A percentile compares a stretch with the other conserved stretches of the same genome.
Evolutionary conservation across 2,888 invertebrate species (phyloP).

Genomic region (Epirrhoe tristata): DNA sequence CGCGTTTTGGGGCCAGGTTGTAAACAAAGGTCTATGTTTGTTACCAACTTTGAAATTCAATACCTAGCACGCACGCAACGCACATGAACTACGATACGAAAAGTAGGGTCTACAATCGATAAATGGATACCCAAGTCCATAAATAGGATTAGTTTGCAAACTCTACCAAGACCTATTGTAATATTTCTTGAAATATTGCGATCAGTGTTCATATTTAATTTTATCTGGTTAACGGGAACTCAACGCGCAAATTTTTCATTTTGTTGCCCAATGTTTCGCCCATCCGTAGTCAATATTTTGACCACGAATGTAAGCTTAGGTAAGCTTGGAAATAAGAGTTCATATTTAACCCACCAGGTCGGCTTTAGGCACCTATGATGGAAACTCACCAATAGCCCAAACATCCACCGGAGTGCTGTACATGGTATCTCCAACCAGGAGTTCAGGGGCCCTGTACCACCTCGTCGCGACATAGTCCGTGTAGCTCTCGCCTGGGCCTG

Average conservation of each 20-base stretch:
- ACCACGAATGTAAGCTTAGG: no score
- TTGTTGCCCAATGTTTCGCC: no score
- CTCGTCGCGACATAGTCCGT: slow-evolving; percentile 99
- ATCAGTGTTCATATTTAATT: no score
- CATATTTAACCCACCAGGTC: no score
- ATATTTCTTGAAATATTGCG: no score
- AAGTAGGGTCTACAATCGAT: slow-evolving; percentile 8
- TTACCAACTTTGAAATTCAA: slow-evolving; percentile 15
- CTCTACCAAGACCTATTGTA: neutral
- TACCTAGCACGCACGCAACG: slow-evolving; percentile 15
- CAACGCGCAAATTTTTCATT: no score
- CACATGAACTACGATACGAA: slow-evolving; percentile 3
- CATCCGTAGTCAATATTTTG: no score
- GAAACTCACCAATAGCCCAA: slow-evolving; percentile 94
- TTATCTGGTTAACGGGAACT: no score
- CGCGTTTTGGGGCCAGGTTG: slow-evolving; percentile 5
- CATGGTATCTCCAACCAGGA: slow-evolving; percentile 98
- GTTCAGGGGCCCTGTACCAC: slow-evolving; percentile 99
- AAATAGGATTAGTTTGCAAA: neutral
- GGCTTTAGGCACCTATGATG: no score
- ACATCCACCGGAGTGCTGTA: slow-evolving; percentile 97
- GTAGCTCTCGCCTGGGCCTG: slow-evolving; percentile 98
- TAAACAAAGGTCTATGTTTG: slow-evolving; percentile 7
- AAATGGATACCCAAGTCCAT: slow-evolving; percentile 6
- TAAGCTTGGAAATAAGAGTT: no score